Conservation (phyloP, 1,140 invertebrate genomes). For the Sitophilus oryzae region DNA sequence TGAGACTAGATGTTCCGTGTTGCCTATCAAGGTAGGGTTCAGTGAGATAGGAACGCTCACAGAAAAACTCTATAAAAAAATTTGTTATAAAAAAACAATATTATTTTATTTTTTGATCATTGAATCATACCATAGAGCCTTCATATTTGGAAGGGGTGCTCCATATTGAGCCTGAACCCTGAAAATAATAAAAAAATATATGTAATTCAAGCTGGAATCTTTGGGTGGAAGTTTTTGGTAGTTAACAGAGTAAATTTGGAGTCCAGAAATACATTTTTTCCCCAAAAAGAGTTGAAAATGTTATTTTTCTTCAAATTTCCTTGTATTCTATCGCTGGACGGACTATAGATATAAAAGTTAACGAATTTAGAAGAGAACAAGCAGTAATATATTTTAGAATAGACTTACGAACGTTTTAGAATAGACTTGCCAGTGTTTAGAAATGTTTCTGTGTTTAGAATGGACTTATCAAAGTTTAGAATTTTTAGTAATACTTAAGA, state of each 20-base stretch:
- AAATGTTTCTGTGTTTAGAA: no score
- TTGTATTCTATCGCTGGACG: no score
- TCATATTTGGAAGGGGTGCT: conserved; percentile 13
- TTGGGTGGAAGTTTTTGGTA: no score
- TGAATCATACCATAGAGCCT: conserved; percentile 4
- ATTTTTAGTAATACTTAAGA: no score
- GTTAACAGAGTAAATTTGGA: no score
- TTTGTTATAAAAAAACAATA: not conserved
- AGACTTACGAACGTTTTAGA: no score
- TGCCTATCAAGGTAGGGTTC: conserved; percentile 28
- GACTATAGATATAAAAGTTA: no score
- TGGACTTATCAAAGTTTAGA: no score
- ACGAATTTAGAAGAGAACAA: no score
- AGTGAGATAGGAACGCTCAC: conserved; percentile 34
- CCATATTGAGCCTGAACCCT: conserved; percentile 13
- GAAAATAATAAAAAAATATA: not conserved
- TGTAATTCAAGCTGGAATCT: not conserved
- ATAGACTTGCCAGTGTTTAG: no score
- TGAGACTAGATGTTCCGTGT: conserved; percentile 34
- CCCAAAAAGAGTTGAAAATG: not conserved
- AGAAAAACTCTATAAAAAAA: conserved; percentile 31
- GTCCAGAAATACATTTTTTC: conserved; percentile 1
- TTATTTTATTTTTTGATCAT: no score
- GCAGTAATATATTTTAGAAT: no score
- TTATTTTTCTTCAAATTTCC: conserved; percentile 1